A percentile compares a stretch with the other conserved stretches of the same genome.
phyloP scores from a whole-genome alignment of 2,888 invertebrate genomes.

The Cactoblastis cactorum region DNA sequence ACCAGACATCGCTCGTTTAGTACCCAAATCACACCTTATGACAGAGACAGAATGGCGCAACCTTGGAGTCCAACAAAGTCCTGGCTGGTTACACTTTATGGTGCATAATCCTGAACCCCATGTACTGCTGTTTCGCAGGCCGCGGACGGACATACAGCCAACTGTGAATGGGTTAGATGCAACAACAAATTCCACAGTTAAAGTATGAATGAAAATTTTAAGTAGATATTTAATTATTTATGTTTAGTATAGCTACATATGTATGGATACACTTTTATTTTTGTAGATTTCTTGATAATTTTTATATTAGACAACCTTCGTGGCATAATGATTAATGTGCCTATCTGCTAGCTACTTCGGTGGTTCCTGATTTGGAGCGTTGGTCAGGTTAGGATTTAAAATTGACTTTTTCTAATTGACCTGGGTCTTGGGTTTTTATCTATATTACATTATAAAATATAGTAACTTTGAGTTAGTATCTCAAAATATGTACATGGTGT shows the following conservation, averaged over 20 bases:
- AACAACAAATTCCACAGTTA: slow-evolving; percentile 48
- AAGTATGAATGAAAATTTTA: slow-evolving; percentile 40
- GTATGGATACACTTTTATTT: too few species aligned
- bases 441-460: too few species aligned
- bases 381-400: too few species aligned
- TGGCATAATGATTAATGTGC: too few species aligned
- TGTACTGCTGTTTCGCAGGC: slow-evolving; percentile 88
- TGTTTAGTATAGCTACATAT: background rate
- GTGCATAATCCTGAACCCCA: slow-evolving; percentile 95
- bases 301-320: too few species aligned
- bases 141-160: slow-evolving; percentile 50
- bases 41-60: slow-evolving; percentile 97
- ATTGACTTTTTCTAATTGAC: too few species aligned
- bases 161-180: slow-evolving; percentile 52
- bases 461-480: too few species aligned
- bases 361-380: too few species aligned
- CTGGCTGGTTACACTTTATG: slow-evolving; percentile 92
- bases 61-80: slow-evolving; percentile 95
- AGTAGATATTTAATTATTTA: background rate
- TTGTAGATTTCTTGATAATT: too few species aligned
- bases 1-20: slow-evolving; percentile 88
- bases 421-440: too few species aligned
- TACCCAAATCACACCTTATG: slow-evolving; percentile 95
- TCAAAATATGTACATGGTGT: too few species aligned
- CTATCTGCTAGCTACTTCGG: too few species aligned